Base-by-base conservation (phyloP, 2,888 invertebrate genomes). In the Andrena marginata region DNA sequence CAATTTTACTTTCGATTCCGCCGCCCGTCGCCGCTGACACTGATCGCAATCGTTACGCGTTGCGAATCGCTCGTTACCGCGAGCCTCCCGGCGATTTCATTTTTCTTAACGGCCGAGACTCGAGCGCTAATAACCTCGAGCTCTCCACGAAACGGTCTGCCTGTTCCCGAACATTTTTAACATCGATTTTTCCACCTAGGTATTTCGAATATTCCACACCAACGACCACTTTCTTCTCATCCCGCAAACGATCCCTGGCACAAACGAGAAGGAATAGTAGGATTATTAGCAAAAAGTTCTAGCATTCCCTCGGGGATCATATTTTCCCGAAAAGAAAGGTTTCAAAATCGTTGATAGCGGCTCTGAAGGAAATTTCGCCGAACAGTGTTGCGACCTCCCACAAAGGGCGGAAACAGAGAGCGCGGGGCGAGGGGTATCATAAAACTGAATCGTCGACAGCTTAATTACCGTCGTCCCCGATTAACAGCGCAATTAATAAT, bases 391-490 rank as follows among this genome's bases (percentile, higher is more conserved):
- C 26, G 4, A 31, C n/a, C 13, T 42, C 13, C 29, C 42, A 51
- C 49, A 81, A 76, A 68, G 62, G 65, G 51, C 62, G 62, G 51
- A 77, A 73, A 59, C 31, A 63, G 23, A n/a, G 42, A n/a, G 73
- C 54, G 16, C 54, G 49, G 48, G 65, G 67, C 51, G 31, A 65
- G 59, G 56, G 67, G 83, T 70, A 75, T 77, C 83, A 77, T 84
- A 82, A 82, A 84, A 82, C 83, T 84, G 74, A 83, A 70, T 79
- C 84, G 75, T 63, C 74, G 78, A 83, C 84, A 83, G 78, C 75
- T 83, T 75, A 84, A 84, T 84, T 83, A 76, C 84, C 84, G 84
- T 83, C 84, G 84, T 78, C 63, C 83, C 77, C 83, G 83, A 82
- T 84, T 84, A 84, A 67, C 77, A 71, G 77, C 63, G 77, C 83